Evolutionary conservation across 2,797 vertebrate species (phyloP).

Genomic region (Zalophus californianus): DNA sequence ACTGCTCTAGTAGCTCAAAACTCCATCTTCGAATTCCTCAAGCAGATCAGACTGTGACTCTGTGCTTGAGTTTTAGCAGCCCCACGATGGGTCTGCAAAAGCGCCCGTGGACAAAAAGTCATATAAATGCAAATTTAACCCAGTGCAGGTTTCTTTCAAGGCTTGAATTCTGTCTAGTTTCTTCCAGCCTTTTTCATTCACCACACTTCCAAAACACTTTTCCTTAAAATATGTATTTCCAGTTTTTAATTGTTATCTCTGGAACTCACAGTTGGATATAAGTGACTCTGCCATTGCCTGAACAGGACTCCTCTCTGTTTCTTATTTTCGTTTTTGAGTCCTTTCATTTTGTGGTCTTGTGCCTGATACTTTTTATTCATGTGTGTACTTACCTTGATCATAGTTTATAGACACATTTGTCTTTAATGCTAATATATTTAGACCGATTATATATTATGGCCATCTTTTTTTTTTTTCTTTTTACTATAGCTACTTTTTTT

Average conservation of each 20-base stretch:
- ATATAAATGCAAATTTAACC: constrained; percentile 6
- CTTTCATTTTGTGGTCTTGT: constrained; percentile 8
- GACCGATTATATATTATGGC: not conserved
- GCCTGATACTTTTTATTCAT: not conserved
- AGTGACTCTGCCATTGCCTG: not conserved
- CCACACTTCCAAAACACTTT: not conserved
- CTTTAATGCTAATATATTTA: not conserved
- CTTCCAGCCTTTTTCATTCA: not conserved
- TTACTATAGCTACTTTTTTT: not conserved
- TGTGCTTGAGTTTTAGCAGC: not conserved
- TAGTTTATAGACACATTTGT: not conserved
- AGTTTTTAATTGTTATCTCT: not conserved
- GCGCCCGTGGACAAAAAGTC: not conserved
- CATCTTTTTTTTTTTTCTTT: not conserved
- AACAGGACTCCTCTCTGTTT: not conserved
- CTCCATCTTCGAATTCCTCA: not conserved
- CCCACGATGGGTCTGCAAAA: not conserved
- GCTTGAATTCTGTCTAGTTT: not conserved
- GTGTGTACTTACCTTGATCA: not conserved
- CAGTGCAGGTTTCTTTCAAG: not conserved
- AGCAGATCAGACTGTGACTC: not conserved
- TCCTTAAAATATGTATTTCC: not conserved
- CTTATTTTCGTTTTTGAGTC: not conserved
- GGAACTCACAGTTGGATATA: not conserved
- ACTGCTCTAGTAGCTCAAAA: not conserved